phyloP scores from a whole-genome alignment of 2,797 vertebrate genomes.

The Hoplostethus mediterraneus region DNA sequence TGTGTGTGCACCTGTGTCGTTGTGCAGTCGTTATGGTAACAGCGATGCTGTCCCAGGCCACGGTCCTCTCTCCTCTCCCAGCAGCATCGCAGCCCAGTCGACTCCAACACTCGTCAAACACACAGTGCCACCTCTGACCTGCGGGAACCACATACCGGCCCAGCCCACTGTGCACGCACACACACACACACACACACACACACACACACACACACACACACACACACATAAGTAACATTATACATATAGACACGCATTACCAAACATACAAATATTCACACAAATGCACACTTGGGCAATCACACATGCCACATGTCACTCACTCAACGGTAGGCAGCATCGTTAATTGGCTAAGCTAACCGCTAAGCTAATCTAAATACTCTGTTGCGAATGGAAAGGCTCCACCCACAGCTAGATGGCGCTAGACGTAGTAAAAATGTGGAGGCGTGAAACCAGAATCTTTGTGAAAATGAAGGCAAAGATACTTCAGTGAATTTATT shows the following conservation, averaged over 20 bases:
- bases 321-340: no score
- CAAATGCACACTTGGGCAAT: neutral
- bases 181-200: slow-evolving; percentile 7
- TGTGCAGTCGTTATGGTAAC: slow-evolving; percentile 90
- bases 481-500: no score
- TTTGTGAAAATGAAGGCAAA: no score
- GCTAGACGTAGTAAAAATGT: no score
- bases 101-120: slow-evolving; percentile 95
- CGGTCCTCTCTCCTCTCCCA: slow-evolving; percentile 86
- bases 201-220: neutral
- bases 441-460: no score
- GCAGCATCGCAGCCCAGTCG: slow-evolving; percentile 90
- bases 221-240: no score
- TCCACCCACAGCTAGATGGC: no score
- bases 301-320: neutral
- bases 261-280: neutral
- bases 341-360: no score
- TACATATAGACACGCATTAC: no score
- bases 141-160: slow-evolving; percentile 86
- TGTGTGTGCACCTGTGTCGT: slow-evolving; percentile 86
- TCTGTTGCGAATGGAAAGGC: no score
- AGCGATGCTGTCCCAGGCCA: slow-evolving; percentile 97
- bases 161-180: slow-evolving; percentile 80
- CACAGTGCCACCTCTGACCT: slow-evolving; percentile 92
- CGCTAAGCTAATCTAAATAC: no score